Base-by-base conservation (phyloP, 2,888 invertebrate genomes). In the Syrphus vitripennis region DNA sequence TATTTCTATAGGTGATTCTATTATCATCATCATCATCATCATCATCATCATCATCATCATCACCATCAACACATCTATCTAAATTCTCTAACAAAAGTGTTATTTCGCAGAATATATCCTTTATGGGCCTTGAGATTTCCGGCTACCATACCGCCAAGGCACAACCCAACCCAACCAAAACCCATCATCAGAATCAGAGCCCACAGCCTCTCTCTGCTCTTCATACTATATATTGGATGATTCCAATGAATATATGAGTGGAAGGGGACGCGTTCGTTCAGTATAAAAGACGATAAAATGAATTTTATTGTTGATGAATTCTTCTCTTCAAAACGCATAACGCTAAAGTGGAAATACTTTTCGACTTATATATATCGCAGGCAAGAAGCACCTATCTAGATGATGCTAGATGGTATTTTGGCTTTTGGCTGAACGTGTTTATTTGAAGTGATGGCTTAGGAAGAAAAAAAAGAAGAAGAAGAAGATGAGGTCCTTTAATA, bases 251-350 rank as follows among this genome's bases (percentile, higher is more conserved):
- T 83, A 75, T 75, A 79, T 75, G 79, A 83, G 83, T 83, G 42
- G 26, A 19, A 42, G 1, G 7, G 24, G 69, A 45, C 55, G 48
- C 34, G 6, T 21, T 1, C 3, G 9, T 4, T 53, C 37, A 50
- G 63, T 37, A 48, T 78, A 34, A 24, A 59, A 65, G 65, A 70
- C 74, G 70, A 83, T 83, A 83, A 83, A 83, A 83, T 75, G 74
- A 83, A 65, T 83, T 83, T 83, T 79, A 83, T 83, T 83, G 83
- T 83, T 83, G 83, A 83, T 78, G 74, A 77, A 78, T 74, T 69
- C 74, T 65, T 78, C 42, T 69, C 69, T 12, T 16, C n/a, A 50
- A 70, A 75, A 75, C 53, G 80, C 61, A 61, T 75, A 75, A 55
- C 37, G 19, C 16, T 63, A 57, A 82, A 82, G 57, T 65, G 70